Conservation (phyloP, 2,888 invertebrate genomes). For the Didymodactylos carnosus region DNA sequence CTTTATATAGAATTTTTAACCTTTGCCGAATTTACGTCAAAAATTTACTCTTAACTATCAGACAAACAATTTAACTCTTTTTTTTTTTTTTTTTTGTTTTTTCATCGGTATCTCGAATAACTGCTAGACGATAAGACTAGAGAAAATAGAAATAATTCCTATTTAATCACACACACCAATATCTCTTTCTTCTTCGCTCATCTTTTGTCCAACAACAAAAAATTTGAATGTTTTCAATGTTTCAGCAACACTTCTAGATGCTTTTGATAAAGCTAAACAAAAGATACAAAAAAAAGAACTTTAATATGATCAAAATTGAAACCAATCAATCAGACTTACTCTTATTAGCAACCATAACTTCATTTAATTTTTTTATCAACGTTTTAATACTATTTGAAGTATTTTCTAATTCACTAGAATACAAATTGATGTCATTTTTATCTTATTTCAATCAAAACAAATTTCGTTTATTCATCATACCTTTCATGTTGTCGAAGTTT, state of each 20-base stretch:
- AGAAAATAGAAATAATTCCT: background rate
- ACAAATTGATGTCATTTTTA: too few relatives aligned
- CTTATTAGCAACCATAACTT: constrained; percentile 72
- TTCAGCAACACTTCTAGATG: constrained; percentile 71
- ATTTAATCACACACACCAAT: constrained; percentile 39
- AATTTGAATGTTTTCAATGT: constrained; percentile 81
- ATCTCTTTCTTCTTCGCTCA: constrained; percentile 86
- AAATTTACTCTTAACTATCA: too few relatives aligned
- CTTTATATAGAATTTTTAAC: too few relatives aligned
- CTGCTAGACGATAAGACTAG: background rate
- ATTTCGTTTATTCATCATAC: constrained; percentile 68
- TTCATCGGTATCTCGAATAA: too few relatives aligned
- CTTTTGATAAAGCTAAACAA: constrained; percentile 63
- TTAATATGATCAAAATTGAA: background rate
- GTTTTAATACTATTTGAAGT: constrained; percentile 90
- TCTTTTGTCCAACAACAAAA: constrained; percentile 71
- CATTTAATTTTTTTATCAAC: constrained; percentile 85
- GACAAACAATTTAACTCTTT: too few relatives aligned
- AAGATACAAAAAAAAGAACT: constrained; percentile 12
- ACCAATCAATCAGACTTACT: constrained; percentile 40
- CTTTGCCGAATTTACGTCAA: too few relatives aligned
- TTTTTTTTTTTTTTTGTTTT: too few relatives aligned
- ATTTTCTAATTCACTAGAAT: constrained; percentile 73
- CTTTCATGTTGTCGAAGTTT: constrained; percentile 89
- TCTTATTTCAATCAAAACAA: too few relatives aligned